Percentiles rank a stretch among this genome's conserved stretches.
phyloP scores from a whole-genome alignment of 2,113 vertebrate genomes.

The Mastomys natalensis region DNA sequence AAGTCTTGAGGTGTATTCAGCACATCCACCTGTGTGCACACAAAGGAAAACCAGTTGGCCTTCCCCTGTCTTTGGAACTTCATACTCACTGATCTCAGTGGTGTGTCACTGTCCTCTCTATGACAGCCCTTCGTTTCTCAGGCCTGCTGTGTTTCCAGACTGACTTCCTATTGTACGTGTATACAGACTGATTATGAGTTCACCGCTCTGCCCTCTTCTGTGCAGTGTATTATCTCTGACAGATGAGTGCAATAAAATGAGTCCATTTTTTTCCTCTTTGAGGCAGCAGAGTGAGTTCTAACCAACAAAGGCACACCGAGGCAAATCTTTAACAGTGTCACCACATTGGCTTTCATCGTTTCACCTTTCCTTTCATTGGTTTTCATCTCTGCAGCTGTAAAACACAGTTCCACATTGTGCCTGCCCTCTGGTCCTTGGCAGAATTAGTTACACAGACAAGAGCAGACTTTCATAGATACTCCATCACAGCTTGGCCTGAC shows the following conservation, averaged over 20 bases:
- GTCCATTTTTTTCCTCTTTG: conserved; percentile 60
- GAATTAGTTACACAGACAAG: conserved; percentile 67
- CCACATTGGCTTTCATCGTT: conserved; percentile 73
- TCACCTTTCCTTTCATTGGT: conserved; percentile 79
- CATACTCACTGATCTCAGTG: conserved; percentile 67
- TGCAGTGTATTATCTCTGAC: conserved; percentile 72
- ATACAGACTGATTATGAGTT: conserved; percentile 73
- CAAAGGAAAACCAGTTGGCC: conserved; percentile 72
- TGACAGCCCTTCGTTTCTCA: neutral
- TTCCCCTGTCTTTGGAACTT: conserved; percentile 54
- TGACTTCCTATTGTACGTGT: conserved; percentile 62
- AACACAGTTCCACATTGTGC: conserved; percentile 71
- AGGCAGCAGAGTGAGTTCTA: conserved; percentile 67
- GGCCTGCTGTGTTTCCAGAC: conserved; percentile 63
- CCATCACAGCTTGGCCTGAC: neutral
- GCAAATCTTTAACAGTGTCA: conserved; percentile 75
- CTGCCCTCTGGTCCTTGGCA: conserved; percentile 55
- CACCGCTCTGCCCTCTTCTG: conserved; percentile 43
- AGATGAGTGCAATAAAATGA: conserved; percentile 78
- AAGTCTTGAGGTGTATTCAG: conserved; percentile 47
- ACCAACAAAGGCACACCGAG: conserved; percentile 73
- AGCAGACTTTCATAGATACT: conserved; percentile 66
- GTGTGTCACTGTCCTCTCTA: conserved; percentile 30
- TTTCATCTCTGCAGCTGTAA: conserved; percentile 80
- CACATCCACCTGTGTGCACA: conserved; percentile 47